Conservation (phyloP, 2,797 vertebrate species). For the Galago senegalensis region DNA sequence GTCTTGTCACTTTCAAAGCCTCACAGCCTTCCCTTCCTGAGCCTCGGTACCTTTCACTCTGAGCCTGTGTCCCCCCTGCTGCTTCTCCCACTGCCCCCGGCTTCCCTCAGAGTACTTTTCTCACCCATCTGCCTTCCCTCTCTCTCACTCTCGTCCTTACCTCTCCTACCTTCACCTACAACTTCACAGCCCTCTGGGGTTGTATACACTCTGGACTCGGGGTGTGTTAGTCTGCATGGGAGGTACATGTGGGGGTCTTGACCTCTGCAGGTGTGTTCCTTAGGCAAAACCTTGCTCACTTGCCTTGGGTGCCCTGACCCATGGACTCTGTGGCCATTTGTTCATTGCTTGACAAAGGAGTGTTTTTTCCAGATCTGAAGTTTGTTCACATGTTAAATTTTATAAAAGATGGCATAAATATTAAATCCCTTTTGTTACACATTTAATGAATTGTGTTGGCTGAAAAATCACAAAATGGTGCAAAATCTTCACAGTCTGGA, state of each 20-base stretch:
- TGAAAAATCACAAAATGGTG: conserved; percentile 16
- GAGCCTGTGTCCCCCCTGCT: neutral
- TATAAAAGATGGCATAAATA: conserved; percentile 41
- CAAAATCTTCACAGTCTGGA: neutral
- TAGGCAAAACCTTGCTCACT: neutral
- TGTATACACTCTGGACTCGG: neutral
- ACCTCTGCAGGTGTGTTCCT: neutral
- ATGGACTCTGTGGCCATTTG: neutral
- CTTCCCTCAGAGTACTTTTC: neutral
- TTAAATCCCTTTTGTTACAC: neutral
- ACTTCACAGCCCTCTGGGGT: neutral
- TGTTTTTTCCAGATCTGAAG: neutral
- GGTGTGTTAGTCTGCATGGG: accelerated
- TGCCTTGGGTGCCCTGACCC: neutral
- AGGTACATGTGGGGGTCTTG: neutral
- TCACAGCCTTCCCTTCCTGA: neutral
- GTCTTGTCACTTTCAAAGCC: neutral
- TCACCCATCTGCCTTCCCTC: accelerated
- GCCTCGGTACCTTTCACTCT: neutral
- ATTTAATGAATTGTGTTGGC: conserved; percentile 12
- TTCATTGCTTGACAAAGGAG: neutral
- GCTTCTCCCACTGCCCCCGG: neutral
- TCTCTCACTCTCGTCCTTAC: neutral
- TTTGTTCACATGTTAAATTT: conserved; percentile 17
- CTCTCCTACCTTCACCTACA: neutral